phyloP scores from a whole-genome alignment of 2,888 invertebrate species.

The Catocala nupta region DNA sequence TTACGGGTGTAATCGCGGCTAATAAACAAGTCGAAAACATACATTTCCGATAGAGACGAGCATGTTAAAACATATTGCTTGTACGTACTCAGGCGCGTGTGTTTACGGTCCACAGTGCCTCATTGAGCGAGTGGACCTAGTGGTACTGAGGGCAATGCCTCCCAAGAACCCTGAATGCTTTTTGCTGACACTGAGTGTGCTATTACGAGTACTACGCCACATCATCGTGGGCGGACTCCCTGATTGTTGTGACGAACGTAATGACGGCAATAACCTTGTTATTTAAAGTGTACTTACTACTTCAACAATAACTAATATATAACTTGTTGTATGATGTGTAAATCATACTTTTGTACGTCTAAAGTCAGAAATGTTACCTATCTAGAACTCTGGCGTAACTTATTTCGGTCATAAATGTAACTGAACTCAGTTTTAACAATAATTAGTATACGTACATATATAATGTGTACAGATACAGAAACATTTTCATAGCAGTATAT shows the following conservation, averaged over 20 bases:
- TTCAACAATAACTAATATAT: conserved; percentile 18
- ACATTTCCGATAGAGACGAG: too few species aligned
- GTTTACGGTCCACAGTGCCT: background rate
- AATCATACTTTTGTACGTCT: background rate
- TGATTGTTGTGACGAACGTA: conserved; percentile 43
- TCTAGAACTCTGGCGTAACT: too few species aligned
- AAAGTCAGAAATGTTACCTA: too few species aligned
- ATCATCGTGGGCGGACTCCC: conserved; percentile 41
- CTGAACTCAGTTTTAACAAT: too few species aligned
- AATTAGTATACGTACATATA: background rate
- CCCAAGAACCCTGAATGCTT: conserved; percentile 37
- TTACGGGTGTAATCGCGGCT: background rate
- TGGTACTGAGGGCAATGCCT: conserved; percentile 45
- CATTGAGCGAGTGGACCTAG: background rate
- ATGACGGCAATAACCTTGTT: conserved; percentile 40
- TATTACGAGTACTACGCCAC: conserved; percentile 37
- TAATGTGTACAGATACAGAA: background rate
- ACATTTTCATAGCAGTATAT: too few species aligned
- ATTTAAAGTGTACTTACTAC: conserved; percentile 28
- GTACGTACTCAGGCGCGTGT: background rate
- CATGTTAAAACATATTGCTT: too few species aligned
- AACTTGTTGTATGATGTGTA: background rate
- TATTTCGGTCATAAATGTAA: too few species aligned
- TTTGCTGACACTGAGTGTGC: conserved; percentile 34
- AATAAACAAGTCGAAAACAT: background rate